phyloP scores from a whole-genome alignment of 2,888 invertebrate genomes.

The Villa cingulata region DNA sequence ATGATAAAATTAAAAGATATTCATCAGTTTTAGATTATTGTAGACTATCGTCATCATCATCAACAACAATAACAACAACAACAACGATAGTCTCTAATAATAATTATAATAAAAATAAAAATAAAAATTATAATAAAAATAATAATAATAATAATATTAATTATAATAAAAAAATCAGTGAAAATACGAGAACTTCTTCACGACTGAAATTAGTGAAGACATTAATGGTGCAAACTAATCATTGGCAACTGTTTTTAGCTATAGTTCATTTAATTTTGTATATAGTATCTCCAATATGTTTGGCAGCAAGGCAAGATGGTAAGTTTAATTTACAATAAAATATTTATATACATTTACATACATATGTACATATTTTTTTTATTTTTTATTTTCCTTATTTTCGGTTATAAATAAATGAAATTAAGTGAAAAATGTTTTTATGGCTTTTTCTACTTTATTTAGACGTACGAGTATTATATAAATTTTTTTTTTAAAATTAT shows the following conservation, averaged over 20 bases:
- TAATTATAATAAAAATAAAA: neutral
- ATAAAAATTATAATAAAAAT: neutral
- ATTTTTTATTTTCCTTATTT: too few species aligned
- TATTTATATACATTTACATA: too few species aligned
- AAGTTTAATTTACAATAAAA: slow-evolving; percentile 17
- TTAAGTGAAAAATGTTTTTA: too few species aligned
- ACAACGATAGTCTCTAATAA: neutral
- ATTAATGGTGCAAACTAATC: neutral
- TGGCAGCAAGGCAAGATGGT: slow-evolving; percentile 33
- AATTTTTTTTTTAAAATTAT: too few species aligned
- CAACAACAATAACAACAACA: neutral
- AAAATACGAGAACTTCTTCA: neutral
- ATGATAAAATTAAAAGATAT: too few species aligned
- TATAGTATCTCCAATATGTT: slow-evolving; percentile 27
- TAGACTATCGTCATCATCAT: neutral
- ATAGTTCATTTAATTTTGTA: slow-evolving; percentile 15
- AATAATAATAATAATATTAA: neutral
- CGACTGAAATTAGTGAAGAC: neutral
- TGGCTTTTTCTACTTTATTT: too few species aligned
- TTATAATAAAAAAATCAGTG: too few species aligned
- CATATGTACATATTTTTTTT: too few species aligned
- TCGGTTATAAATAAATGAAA: too few species aligned
- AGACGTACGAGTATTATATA: too few species aligned
- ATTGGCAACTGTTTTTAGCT: slow-evolving; percentile 12
- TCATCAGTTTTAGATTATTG: too few species aligned